Evolutionary conservation across 2,888 invertebrate genomes (phyloP), one percentile per base, ranked within the genome.

Genomic region (Synergus laeviventris): DNA sequence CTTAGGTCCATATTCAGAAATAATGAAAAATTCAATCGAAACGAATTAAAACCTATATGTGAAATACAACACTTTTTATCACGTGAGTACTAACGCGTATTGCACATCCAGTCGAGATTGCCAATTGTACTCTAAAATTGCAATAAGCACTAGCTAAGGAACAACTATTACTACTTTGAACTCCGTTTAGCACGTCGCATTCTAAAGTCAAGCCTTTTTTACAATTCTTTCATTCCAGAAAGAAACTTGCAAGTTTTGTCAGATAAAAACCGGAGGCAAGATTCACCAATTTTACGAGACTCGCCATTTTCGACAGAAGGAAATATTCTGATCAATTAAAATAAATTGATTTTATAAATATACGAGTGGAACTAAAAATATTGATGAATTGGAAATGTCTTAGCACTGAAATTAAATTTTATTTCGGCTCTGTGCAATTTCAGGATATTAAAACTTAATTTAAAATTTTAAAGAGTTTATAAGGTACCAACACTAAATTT

Each of bases 1-100:
- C 14, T 66, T 45, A 31, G 24, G 66, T 66, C 45, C 66, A 66
- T 66, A 66, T 66, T 66, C 66, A 66, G 45, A 66, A 66, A 66
- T 14, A 66, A 24, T 66, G 31, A 16, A 45, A 45, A 66, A 66
- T 45, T 66, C 45, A 24, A 66, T 66, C 16, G 45, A 45, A 66
- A 66, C 12, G 16, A 45, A 24, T 21, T 18, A 42, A 24, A 24
- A 45, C n/a, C 45, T 66, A 66, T 24, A 66, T 24, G 45, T 66
- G 42, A 66, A 66, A 45, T 31, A 66, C 16, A 66, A 8, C 8
- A 24, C n/a, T 24, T 66, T 66, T 45, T 9, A 66, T 45, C n/a
- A 64, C 36, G 16, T 11, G 42, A 14, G 66, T 24, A 66, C 66
- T 24, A 66, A 66, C 16, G 42, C 21, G 42, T n/a, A 62, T 62